Evolutionary conservation across 2,113 vertebrate genomes (phyloP), one percentile per base, ranked within the genome.

Genomic region (Gnathochromis pfefferi): DNA sequence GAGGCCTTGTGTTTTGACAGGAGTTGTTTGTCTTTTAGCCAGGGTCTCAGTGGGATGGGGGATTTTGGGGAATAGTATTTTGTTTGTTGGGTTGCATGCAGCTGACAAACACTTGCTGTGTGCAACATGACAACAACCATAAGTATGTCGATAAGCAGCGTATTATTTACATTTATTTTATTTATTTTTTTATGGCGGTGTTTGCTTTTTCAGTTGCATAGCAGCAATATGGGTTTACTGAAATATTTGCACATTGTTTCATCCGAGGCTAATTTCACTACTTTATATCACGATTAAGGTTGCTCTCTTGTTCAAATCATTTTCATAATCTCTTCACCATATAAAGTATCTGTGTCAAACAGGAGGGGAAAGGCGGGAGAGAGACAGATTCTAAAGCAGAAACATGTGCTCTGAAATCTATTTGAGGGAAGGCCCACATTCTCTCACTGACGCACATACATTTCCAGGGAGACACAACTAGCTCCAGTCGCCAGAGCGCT

Each of bases 391-490:
- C 90, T 90, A 85, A 91, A 93, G 89, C 83, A 92, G 86, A 85
- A 90, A 92, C 83, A 86, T 75, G 85, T 87, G 90, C 83, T 90
- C 84, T 49, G 82, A 92, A 83, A 80, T 93, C 94, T 94, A 95
- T 95, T 93, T 93, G 87, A 94, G 85, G 93, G 90, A 90, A 93
- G 92, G 89, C 93, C 92, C 92, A 88, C 85, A 90, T 94, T 94
- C 92, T 95, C 92, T 86, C 81, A 91, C 85, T 95, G 95, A 96
- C 92, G 91, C 92, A 95, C 87, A 93, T 90, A 65, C 82, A 90
- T 92, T 94, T 92, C 94, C 93, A 91, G 87, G 40, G 94, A 94
- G 93, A 92, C 91, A 83, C 79, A 92, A 89, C 89, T 85, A 87
- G 78, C 58, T 90, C 92, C 51, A 31, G 82, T 88, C 82, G 58